Conservation (phyloP, 2,113 vertebrate genomes). For the Neolamprologus longior region DNA sequence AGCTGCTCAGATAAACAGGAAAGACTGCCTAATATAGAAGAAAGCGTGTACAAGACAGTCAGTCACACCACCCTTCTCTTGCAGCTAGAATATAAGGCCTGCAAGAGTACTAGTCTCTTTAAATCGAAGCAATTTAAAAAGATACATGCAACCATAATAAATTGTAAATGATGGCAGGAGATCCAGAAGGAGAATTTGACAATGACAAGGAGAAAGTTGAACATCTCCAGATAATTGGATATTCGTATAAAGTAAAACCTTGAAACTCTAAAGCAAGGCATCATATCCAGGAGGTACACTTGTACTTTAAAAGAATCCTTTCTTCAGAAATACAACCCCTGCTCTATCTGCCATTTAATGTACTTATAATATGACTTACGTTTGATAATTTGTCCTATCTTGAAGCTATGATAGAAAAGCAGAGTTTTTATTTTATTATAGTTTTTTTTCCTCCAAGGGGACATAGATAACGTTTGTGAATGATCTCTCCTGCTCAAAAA, state of each 20-base stretch:
- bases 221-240: background rate
- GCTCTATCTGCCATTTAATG: background rate
- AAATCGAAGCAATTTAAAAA: background rate
- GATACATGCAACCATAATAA: background rate
- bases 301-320: background rate
- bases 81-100: background rate
- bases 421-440: background rate
- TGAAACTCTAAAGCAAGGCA: background rate
- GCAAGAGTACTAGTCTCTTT: background rate
- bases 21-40: background rate
- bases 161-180: background rate
- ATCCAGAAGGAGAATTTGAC: background rate
- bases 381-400: constrained; percentile 15
- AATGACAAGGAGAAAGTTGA: background rate
- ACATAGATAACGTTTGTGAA: background rate
- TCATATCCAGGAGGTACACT: background rate
- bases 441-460: background rate
- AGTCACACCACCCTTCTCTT: background rate
- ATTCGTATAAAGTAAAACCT: background rate
- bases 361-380: background rate
- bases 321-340: background rate
- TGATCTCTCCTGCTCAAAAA: background rate
- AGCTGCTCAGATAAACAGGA: background rate
- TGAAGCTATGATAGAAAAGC: background rate
- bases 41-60: background rate